Conservation (phyloP, 2,888 invertebrate genomes). For the Clivina fossor region DNA sequence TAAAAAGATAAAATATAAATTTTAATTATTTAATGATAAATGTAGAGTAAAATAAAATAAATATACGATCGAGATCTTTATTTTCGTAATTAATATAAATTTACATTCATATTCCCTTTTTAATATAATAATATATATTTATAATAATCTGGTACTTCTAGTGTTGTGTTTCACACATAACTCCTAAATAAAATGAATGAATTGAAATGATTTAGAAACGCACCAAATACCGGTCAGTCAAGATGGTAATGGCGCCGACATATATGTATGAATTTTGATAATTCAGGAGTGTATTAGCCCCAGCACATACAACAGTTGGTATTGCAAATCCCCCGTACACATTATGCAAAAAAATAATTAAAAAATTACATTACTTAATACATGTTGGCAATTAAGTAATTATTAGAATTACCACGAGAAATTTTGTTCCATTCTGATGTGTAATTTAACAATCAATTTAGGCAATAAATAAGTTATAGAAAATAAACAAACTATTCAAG, state of each 20-base stretch:
- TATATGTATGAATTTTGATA: not conserved
- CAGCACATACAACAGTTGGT: conserved; percentile 6
- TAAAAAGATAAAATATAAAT: too few relatives aligned
- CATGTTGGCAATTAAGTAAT: too few relatives aligned
- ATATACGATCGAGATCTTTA: conserved; percentile 19
- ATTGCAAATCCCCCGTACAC: conserved; percentile 22
- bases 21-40: too few relatives aligned
- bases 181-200: conserved; percentile 9
- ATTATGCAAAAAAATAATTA: conserved; percentile 10
- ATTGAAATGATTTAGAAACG: conserved; percentile 11
- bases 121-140: too few relatives aligned
- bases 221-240: conserved; percentile 20
- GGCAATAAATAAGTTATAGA: too few relatives aligned
- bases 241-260: conserved; percentile 17
- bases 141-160: conserved; percentile 20
- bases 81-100: conserved; percentile 31
- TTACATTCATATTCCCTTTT: conserved; percentile 28
- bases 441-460: too few relatives aligned
- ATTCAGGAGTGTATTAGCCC: not conserved
- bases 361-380: conserved; percentile 15
- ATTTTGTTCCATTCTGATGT: too few relatives aligned
- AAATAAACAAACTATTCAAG: too few relatives aligned
- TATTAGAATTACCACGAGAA: too few relatives aligned
- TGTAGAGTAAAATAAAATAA: too few relatives aligned
- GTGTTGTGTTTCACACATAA: conserved; percentile 23